These are phyloP conservation scores for Enteromius trimaculatus DNA, from an alignment of 2,797 vertebrate species.

Conservation along the genomic window DNA sequence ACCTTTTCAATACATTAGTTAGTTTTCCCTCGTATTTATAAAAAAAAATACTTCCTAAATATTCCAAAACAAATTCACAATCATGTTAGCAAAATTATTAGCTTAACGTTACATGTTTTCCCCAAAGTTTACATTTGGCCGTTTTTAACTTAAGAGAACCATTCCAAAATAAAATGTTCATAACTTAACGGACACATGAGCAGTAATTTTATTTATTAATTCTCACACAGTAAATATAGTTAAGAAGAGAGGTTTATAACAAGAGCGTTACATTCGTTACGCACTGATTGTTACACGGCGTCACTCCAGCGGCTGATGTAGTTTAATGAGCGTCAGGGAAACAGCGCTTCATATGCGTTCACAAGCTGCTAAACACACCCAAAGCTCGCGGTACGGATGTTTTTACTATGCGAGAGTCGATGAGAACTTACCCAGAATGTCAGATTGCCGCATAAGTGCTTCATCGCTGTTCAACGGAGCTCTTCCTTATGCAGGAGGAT, in stretches of 20 bases:
- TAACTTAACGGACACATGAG: too few relatives aligned
- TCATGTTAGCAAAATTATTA: too few relatives aligned
- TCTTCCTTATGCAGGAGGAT: conserved; percentile 54
- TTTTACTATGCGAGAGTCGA: not conserved
- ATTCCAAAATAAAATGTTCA: not conserved
- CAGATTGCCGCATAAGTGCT: conserved; percentile 75
- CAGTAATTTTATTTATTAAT: not conserved
- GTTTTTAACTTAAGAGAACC: too few relatives aligned
- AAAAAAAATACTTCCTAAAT: not conserved
- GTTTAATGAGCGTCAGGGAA: not conserved
- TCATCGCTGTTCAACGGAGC: conserved; percentile 68
- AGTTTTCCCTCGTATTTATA: too few relatives aligned
- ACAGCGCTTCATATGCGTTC: not conserved
- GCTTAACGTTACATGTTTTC: not conserved
- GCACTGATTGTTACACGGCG: not conserved
- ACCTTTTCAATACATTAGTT: not conserved
- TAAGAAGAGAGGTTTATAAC: not conserved
- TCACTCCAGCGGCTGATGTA: not conserved
- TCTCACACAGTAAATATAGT: not conserved
- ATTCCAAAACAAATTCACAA: not conserved
- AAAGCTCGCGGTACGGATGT: not conserved
- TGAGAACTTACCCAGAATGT: conserved; percentile 77
- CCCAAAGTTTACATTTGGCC: too few relatives aligned
- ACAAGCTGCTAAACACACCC: not conserved
- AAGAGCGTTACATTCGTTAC: not conserved